Conservation (phyloP, 2,797 vertebrate species). For the Centropyge bicolor region DNA sequence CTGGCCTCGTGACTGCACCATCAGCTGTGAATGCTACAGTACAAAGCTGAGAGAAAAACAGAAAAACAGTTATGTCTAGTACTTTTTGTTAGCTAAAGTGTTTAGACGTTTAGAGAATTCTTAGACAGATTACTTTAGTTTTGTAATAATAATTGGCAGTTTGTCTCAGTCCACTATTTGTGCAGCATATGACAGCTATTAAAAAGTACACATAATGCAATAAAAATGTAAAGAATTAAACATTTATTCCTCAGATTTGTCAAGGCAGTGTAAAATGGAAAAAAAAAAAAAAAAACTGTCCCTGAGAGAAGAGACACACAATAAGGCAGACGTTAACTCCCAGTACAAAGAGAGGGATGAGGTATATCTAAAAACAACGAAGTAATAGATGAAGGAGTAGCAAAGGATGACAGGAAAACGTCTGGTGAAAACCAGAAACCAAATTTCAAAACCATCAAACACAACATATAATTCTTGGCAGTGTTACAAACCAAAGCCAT, state of each 20-base stretch:
- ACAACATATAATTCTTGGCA: constrained; percentile 6
- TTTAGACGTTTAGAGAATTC: too few species aligned
- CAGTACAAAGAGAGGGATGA: constrained; percentile 47
- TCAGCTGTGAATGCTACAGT: not conserved
- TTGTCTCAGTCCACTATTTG: not conserved
- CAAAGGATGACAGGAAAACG: not conserved
- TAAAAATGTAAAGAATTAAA: constrained; percentile 46
- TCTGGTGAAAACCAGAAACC: constrained; percentile 5
- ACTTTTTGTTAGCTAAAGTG: not conserved
- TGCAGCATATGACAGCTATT: not conserved
- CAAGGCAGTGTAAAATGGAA: constrained; percentile 45
- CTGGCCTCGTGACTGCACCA: not conserved
- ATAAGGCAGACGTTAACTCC: constrained; percentile 36
- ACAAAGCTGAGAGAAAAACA: not conserved
- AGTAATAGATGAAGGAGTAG: not conserved
- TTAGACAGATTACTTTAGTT: not conserved
- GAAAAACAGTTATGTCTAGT: not conserved
- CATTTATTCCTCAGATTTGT: constrained; percentile 65
- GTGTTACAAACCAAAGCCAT: constrained; percentile 10
- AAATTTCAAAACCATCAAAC: not conserved
- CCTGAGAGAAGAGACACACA: constrained; percentile 67
- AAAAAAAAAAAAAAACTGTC: constrained; percentile 36
- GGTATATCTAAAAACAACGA: constrained; percentile 43
- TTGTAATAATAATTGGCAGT: not conserved
- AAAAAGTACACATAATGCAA: constrained; percentile 32